Conservation (phyloP, 2,797 vertebrate genomes). For the Hyperoplus lanceolatus region DNA sequence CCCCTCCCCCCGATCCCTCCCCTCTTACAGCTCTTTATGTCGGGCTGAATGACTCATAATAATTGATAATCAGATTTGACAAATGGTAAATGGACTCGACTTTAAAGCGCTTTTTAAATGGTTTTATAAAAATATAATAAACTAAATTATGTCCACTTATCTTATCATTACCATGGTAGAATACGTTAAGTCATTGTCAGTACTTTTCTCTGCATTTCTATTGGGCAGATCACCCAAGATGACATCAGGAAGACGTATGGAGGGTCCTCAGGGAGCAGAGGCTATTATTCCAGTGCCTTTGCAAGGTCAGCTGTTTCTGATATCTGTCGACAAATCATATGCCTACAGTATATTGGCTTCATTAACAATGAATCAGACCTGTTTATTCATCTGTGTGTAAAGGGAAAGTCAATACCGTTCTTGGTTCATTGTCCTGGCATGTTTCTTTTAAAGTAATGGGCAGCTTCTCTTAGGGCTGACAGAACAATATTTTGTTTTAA, state of each 20-base stretch:
- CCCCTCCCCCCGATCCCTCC: too few relatives aligned
- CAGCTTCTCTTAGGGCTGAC: background rate
- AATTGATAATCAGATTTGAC: background rate
- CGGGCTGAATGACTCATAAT: background rate
- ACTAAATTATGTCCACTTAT: background rate
- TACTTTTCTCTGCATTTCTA: conserved; percentile 31
- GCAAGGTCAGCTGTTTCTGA: conserved; percentile 88
- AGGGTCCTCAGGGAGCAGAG: conserved; percentile 96
- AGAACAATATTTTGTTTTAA: conserved; percentile 16
- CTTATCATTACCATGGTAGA: background rate
- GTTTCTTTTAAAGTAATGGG: background rate
- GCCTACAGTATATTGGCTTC: background rate
- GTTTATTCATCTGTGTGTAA: background rate
- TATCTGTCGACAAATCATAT: conserved; percentile 2
- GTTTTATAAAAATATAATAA: background rate
- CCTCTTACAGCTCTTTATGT: conserved; percentile 13
- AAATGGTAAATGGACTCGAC: too few relatives aligned
- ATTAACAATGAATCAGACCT: background rate
- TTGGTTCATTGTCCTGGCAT: background rate
- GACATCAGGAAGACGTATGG: conserved; percentile 99
- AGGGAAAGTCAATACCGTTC: background rate
- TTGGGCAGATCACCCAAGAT: conserved; percentile 94
- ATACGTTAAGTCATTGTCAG: background rate
- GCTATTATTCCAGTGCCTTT: conserved; percentile 99
- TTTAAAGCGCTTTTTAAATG: too few relatives aligned